Evolutionary conservation across 2,888 invertebrate species (phyloP), one percentile per base, ranked within the genome.

Genomic region (Caenorhabditis sp.): DNA sequence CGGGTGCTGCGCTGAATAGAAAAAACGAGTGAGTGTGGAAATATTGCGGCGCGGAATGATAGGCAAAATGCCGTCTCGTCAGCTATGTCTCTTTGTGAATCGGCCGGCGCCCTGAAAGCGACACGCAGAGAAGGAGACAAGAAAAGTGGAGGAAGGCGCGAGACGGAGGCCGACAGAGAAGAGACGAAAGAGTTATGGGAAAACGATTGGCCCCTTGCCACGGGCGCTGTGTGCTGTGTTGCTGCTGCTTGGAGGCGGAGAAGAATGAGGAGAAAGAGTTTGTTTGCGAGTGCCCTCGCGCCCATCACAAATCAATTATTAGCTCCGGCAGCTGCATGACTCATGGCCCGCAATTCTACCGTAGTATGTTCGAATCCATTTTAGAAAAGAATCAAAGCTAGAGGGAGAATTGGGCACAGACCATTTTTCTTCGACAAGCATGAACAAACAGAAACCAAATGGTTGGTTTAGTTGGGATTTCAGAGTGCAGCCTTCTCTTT

Each of bases 281-380:
- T 46, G 41, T 58, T 50, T 53, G 59, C 35, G 37, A 61, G 52
- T 48, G 59, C 27, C 50, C 30, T 15, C 50, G 35, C 48, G 37
- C 17, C 41, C 66, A 66, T 66, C 58, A 58, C 56, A 50, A 68
- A 68, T 68, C 68, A 68, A 68, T 68, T 68, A 58, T 68, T 58
- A 68, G 52, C 26, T 41, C 35, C 22, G 11, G 27, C 26, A 13
- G n/a, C 30, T 20, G 41, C 15, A 6, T 46, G 59, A 59, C 32
- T 59, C 59, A 59, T n/a, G n/a, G n/a, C n/a, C n/a, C n/a, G n/a
- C n/a, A n/a, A n/a, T n/a, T n/a, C n/a, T n/a, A 35, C 35, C 35
- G 11, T 7, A 7, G 13, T 2, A 9, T 9, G 2, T 35, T 35
- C 9, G 35, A 2, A n/a, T n/a, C 35, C 6, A 35, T 35, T 35